phyloP scores from a whole-genome alignment of 2,888 invertebrate genomes.

The Baccha elongata region DNA sequence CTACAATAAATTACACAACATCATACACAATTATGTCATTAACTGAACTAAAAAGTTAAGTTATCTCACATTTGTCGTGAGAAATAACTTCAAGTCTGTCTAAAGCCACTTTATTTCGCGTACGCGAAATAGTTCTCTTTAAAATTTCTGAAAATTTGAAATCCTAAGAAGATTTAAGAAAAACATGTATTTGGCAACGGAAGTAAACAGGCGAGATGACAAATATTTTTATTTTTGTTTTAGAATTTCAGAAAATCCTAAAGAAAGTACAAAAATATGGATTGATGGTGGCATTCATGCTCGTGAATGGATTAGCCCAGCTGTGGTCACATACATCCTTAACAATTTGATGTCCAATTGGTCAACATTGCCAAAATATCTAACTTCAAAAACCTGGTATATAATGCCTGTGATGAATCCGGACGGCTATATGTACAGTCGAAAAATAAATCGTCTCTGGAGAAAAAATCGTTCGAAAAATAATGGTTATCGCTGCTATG shows the following conservation, averaged over 20 bases:
- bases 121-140: no score
- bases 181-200: no score
- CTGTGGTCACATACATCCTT: constrained; percentile 90
- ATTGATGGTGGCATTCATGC: constrained; percentile 92
- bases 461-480: constrained; percentile 87
- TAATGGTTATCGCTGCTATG: constrained; percentile 84
- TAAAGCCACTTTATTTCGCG: no score
- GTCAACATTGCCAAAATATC: constrained; percentile 85
- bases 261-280: constrained; percentile 87
- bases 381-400: constrained; percentile 92
- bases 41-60: no score
- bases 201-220: no score
- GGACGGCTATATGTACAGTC: constrained; percentile 94
- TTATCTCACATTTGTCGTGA: no score
- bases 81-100: no score
- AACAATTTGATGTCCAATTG: constrained; percentile 87
- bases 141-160: no score
- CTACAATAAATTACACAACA: no score
- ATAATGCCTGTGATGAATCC: constrained; percentile 90
- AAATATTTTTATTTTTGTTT: neutral
- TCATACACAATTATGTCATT: no score
- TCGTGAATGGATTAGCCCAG: constrained; percentile 94
- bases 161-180: no score
- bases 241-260: constrained; percentile 87
- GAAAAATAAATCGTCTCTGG: constrained; percentile 91